A percentile compares a stretch with the other conserved stretches of the same genome.
phyloP scores from a whole-genome alignment of 1,140 invertebrate species.

The Hypothenemus hampei region DNA sequence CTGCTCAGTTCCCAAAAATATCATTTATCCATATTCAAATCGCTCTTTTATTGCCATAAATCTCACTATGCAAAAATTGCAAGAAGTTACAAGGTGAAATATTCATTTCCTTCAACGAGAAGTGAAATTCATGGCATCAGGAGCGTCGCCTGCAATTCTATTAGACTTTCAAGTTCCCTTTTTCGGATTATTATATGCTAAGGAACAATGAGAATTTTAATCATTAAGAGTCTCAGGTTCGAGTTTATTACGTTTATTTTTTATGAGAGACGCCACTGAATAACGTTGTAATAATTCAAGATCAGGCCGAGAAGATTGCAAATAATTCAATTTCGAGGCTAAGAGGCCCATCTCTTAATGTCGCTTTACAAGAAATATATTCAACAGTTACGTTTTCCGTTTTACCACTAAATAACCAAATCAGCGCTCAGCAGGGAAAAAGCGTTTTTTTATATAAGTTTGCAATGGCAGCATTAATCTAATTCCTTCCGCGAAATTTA shows the following conservation, averaged over 20 bases:
- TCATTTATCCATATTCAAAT: too few relatives aligned
- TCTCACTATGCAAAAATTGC: constrained; percentile 11
- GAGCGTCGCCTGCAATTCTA: background rate
- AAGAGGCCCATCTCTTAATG: constrained; percentile 25
- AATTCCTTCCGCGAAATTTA: constrained; percentile 24
- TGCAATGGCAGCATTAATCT: constrained; percentile 22
- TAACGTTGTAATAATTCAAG: constrained; percentile 34
- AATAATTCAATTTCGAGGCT: constrained; percentile 33
- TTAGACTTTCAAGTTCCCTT: too few relatives aligned
- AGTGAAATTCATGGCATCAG: background rate
- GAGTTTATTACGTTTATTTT: too few relatives aligned
- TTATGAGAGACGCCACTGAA: too few relatives aligned
- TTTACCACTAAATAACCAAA: constrained; percentile 25
- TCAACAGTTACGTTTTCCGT: constrained; percentile 23
- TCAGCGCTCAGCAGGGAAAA: constrained; percentile 9
- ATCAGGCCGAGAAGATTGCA: constrained; percentile 29
- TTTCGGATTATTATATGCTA: too few relatives aligned
- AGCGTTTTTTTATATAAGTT: constrained; percentile 20
- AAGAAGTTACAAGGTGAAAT: constrained; percentile 29
- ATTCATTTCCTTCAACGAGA: constrained; percentile 27
- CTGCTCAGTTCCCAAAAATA: too few relatives aligned
- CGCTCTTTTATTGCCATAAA: constrained; percentile 14
- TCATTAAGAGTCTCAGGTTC: too few relatives aligned
- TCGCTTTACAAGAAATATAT: constrained; percentile 27
- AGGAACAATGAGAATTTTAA: too few relatives aligned